Evolutionary conservation across 2,797 vertebrate genomes (phyloP), one percentile per base, ranked within the genome.

Genomic region (Melanotaenia parkinsoni): DNA sequence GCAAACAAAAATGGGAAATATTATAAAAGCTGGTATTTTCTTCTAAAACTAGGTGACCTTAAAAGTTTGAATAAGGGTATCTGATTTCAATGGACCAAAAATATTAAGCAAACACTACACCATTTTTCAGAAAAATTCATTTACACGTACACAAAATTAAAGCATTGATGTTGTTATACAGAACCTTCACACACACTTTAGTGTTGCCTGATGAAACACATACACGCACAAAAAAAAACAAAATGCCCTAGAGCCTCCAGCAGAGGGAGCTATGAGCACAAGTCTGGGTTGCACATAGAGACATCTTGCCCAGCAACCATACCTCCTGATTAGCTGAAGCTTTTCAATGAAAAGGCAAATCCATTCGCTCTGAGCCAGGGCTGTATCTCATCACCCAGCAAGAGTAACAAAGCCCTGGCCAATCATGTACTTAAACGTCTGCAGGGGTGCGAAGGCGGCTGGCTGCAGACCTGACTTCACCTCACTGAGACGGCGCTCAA

Each of bases 281-380:
- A 10, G 40, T 33, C 64, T 72, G 70, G 24, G 45, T 68, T 0
- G 24, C 4, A n/a, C 24, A 65, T 5, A 37, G 62, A 54, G 30
- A 24, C 80, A 47, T 86, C 86, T 85, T 90, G 90, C 89, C 90
- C 84, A 82, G 88, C 88, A 90, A 92, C 90, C 28, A 76, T 62
- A 74, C 70, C 59, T 77, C 70, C 78, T 86, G 74, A 72, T 84
- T 61, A 83, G 74, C 67, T 58, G 35, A 77, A 72, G 76, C 86
- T 72, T 68, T 62, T 80, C 51, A 72, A 74, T 76, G 56, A 84
- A 67, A 77, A 38, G 74, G 61, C 68, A 3, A 84, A 78, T 32
- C 70, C 82, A 76, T 68, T 79, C 35, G 79, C 77, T 85, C 60
- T 1, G 61, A 78, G 72, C 53, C 73, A 43, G 74, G 78, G 61